A percentile compares a stretch with the other conserved stretches of the same genome.
Evolutionary conservation across 37 sponge, comb jelly and placozoan species (phyloP).

Genomic region (Amphimedon queenslandica): DNA sequence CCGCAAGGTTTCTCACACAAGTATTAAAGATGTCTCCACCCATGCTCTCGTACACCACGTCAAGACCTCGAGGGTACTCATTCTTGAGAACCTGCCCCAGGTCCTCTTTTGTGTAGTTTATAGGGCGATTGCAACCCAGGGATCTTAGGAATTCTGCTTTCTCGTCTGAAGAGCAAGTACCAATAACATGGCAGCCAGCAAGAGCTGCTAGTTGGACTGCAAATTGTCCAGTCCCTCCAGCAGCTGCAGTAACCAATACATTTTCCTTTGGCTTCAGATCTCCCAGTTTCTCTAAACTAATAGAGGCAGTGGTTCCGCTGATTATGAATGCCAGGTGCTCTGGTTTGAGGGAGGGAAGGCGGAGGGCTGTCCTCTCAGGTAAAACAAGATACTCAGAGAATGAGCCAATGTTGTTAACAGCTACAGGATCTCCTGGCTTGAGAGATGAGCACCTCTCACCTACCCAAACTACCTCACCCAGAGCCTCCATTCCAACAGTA

Average conservation of each 20-base stretch:
- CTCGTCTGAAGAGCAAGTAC: slow-evolving; percentile 70
- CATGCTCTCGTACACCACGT: slow-evolving; percentile 67
- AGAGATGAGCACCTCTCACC: slow-evolving; percentile 32
- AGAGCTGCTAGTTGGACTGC: slow-evolving; percentile 78
- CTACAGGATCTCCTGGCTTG: slow-evolving; percentile 47
- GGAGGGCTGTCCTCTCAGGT: slow-evolving; percentile 32
- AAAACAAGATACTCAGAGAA: slow-evolving; percentile 59
- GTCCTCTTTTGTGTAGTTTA: slow-evolving; percentile 76
- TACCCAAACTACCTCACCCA: slow-evolving; percentile 44
- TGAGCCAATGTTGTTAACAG: slow-evolving; percentile 31
- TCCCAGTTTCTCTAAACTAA: slow-evolving; percentile 54
- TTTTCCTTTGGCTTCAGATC: slow-evolving; percentile 44
- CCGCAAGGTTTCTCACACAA: slow-evolving; percentile 61
- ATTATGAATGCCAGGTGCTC: slow-evolving; percentile 44
- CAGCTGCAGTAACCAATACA: slow-evolving; percentile 76
- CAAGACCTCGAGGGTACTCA: slow-evolving; percentile 68
- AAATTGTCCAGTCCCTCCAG: slow-evolving; percentile 84
- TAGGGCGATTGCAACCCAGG: slow-evolving; percentile 72
- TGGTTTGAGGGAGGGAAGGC: slow-evolving; percentile 44
- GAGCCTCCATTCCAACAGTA: slow-evolving; percentile 59
- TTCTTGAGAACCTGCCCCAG: slow-evolving; percentile 38
- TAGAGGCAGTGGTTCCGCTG: slow-evolving; percentile 68
- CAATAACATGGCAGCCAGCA: slow-evolving; percentile 84
- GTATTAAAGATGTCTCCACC: slow-evolving; percentile 76
- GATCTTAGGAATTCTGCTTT: slow-evolving; percentile 53